These are phyloP conservation scores for Ascaphus truei DNA, from an alignment of 2,113 vertebrate genomes.

Conservation along the genomic window DNA sequence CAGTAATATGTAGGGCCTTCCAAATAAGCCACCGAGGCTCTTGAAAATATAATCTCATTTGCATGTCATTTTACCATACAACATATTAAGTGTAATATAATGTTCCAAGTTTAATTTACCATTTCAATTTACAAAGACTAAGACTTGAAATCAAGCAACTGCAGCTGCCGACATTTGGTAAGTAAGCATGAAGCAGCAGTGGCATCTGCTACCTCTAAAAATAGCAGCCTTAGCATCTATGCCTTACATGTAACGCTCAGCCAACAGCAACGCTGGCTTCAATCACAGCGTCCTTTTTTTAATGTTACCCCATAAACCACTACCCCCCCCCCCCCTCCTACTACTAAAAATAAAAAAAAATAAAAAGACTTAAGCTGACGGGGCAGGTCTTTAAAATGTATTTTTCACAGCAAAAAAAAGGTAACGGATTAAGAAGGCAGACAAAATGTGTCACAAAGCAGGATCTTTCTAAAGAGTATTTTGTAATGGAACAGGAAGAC, in stretches of 20 bases:
- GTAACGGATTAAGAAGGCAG: too few species aligned
- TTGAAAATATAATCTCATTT: too few species aligned
- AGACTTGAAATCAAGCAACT: slow-evolving; percentile 43
- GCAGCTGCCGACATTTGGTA: slow-evolving; percentile 66
- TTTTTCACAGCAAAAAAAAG: too few species aligned
- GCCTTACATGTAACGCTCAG: slow-evolving; percentile 57
- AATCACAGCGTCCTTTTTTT: neutral
- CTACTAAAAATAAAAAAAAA: too few species aligned
- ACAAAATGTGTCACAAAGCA: neutral
- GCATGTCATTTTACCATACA: too few species aligned
- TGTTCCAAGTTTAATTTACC: too few species aligned
- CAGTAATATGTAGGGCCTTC: too few species aligned
- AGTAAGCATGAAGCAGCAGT: slow-evolving; percentile 46
- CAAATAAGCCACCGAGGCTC: too few species aligned
- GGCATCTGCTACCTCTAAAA: slow-evolving; percentile 75
- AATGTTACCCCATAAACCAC: neutral
- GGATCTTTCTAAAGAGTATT: neutral
- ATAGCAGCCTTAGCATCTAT: slow-evolving; percentile 64
- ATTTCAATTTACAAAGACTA: neutral
- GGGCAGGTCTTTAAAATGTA: too few species aligned
- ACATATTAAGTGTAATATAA: too few species aligned
- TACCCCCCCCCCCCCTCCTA: too few species aligned
- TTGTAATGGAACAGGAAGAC: neutral
- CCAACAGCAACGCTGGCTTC: slow-evolving; percentile 44
- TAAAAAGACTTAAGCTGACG: too few species aligned